Evolutionary conservation across 2,888 invertebrate genomes (phyloP).

Genomic region (Galeruca laticollis): DNA sequence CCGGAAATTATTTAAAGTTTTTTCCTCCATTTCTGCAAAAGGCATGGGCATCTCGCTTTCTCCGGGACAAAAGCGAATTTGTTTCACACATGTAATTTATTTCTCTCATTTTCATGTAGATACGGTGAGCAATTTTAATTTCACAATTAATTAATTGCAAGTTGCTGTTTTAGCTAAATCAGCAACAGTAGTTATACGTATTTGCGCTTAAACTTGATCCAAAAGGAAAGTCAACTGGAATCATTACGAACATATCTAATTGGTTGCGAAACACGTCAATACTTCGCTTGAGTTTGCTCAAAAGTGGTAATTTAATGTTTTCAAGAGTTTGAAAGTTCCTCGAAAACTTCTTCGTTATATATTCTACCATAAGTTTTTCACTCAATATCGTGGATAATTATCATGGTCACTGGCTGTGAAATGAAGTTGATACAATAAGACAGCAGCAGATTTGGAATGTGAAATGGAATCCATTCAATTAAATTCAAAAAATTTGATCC

Average conservation of each 20-base stretch:
- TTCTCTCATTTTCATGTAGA: background rate
- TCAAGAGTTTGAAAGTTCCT: background rate
- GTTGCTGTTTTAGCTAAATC: slow-evolving; percentile 8
- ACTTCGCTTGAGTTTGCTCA: background rate
- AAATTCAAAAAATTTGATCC: no score
- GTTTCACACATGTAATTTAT: slow-evolving; percentile 8
- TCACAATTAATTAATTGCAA: slow-evolving; percentile 12
- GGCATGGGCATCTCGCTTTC: background rate
- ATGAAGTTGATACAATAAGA: no score
- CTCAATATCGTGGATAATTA: no score
- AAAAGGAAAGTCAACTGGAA: background rate
- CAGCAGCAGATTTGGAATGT: no score
- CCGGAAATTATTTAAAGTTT: slow-evolving; percentile 15
- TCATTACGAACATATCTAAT: background rate
- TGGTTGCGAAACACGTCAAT: slow-evolving; percentile 4
- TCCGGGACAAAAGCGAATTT: slow-evolving; percentile 1
- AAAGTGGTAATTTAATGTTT: background rate
- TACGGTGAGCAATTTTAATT: slow-evolving; percentile 9
- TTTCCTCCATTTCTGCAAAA: slow-evolving; percentile 3
- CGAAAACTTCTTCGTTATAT: background rate
- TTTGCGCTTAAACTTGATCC: background rate
- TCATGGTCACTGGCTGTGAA: no score
- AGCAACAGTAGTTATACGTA: slow-evolving; percentile 4
- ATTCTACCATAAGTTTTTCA: no score
- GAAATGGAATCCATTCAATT: no score